Base-by-base conservation (phyloP, 2,113 vertebrate genomes). In the Nycticryphes semicollaris region DNA sequence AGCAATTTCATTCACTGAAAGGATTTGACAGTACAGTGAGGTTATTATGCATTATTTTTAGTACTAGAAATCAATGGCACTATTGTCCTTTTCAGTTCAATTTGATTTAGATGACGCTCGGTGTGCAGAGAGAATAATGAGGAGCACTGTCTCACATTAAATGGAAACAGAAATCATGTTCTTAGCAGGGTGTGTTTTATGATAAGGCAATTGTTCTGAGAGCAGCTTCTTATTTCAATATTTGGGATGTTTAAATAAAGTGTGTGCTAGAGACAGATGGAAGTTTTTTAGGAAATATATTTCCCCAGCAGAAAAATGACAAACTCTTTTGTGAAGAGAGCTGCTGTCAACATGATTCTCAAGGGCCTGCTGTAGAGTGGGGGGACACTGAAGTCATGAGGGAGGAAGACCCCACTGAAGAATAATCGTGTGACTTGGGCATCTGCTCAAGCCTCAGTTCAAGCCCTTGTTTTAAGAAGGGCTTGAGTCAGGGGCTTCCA, bases 11-110 rank as follows among this genome's bases (percentile, higher is more conserved):
- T 84, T 95, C 95, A 82, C 80, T 69, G 90, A 96, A 82, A 66
- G 89, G 89, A 94, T 96, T 64, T 94, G 92, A 96, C 84, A 93
- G 93, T 73, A 93, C 84, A 79, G 89, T 84, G 74, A 89, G 94
- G 95, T 96, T 94, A 92, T 97, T 92, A 89, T 91, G 77, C 92
- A 94, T 96, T 95, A 96, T 96, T 97, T 96, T 96, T 96, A 96
- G 89, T 87, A 91, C 89, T 84, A 73, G 92, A 92, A 97, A 96
- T 97, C 96, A 96, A 97, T 95, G 87, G 89, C 77, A 87, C 84
- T 94, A 96, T 96, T 96, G 96, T 97, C 95, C 92, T 94, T 92
- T 89, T 92, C 96, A 93, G 92, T 95, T 89, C 87, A 87, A 89
- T 95, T 96, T 96, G 96, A 97, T 95, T 96, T 95, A 97, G 91